Conservation (phyloP, 1,140 invertebrate genomes). For the Carposina sasakii region DNA sequence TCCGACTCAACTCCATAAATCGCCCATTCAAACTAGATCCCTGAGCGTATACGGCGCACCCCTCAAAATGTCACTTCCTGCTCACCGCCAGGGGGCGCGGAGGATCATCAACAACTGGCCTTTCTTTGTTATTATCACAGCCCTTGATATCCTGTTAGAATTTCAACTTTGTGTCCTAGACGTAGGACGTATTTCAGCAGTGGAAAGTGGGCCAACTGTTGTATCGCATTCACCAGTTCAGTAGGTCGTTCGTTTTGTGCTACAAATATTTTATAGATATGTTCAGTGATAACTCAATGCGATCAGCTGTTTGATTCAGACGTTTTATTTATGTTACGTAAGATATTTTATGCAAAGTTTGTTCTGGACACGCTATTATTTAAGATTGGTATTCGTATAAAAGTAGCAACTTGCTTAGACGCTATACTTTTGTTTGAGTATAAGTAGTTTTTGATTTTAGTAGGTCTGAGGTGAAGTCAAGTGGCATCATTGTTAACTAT, state of each 20-base stretch:
- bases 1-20: conserved; percentile 62
- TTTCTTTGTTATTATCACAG: conserved; percentile 61
- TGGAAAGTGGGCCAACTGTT: conserved; percentile 6
- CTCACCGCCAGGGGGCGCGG: conserved; percentile 10
- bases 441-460: too few relatives aligned
- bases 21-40: conserved; percentile 43
- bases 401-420: too few relatives aligned
- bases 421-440: too few relatives aligned
- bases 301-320: conserved; percentile 36
- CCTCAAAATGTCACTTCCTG: conserved; percentile 17
- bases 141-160: conserved; percentile 28
- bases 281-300: conserved; percentile 27
- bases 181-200: conserved; percentile 18
- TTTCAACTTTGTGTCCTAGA: conserved; percentile 34
- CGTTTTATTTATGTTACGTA: too few relatives aligned
- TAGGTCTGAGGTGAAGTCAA: too few relatives aligned
- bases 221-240: conserved; percentile 38
- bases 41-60: conserved; percentile 26
- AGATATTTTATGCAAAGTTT: too few relatives aligned
- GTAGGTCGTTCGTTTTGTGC: conserved; percentile 45
- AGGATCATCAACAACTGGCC: conserved; percentile 39
- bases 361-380: too few relatives aligned
- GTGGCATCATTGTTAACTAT: too few relatives aligned
- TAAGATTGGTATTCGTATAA: too few relatives aligned
- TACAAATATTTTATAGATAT: conserved; percentile 46